phyloP scores from a whole-genome alignment of 2,113 vertebrate species.

The Numenius arquata region DNA sequence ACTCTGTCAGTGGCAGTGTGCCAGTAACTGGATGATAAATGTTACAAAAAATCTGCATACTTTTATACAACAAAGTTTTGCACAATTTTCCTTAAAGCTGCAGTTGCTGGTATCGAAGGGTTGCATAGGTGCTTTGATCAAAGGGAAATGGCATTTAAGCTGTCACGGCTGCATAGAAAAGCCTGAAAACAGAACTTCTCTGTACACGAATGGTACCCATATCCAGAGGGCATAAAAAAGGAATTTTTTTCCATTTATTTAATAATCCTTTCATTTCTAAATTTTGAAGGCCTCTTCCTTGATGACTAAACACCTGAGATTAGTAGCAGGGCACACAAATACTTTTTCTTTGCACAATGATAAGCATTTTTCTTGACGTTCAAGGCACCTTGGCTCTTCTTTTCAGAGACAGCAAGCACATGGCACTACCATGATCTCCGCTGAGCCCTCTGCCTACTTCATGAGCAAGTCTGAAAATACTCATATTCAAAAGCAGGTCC shows the following conservation, averaged over 20 bases:
- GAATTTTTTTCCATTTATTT: neutral
- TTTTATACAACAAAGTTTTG: neutral
- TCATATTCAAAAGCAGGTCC: neutral
- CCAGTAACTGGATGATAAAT: neutral
- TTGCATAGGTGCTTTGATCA: neutral
- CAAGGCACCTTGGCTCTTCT: neutral
- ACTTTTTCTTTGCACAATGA: neutral
- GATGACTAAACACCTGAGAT: neutral
- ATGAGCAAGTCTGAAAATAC: neutral
- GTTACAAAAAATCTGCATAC: neutral
- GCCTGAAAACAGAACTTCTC: neutral
- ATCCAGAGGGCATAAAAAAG: neutral
- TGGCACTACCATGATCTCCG: neutral
- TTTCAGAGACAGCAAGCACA: neutral
- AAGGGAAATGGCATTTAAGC: neutral
- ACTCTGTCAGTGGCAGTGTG: neutral
- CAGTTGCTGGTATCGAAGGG: neutral
- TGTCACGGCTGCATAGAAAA: neutral
- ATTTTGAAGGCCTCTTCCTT: neutral
- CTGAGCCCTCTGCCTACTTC: neutral
- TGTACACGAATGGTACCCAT: neutral
- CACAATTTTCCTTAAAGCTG: neutral
- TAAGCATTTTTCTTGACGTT: neutral
- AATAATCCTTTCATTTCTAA: neutral
- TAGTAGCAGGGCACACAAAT: neutral